These are phyloP conservation scores for Drosophila yooni DNA, from an alignment of 2,888 invertebrate genomes.

Conservation along the genomic window DNA sequence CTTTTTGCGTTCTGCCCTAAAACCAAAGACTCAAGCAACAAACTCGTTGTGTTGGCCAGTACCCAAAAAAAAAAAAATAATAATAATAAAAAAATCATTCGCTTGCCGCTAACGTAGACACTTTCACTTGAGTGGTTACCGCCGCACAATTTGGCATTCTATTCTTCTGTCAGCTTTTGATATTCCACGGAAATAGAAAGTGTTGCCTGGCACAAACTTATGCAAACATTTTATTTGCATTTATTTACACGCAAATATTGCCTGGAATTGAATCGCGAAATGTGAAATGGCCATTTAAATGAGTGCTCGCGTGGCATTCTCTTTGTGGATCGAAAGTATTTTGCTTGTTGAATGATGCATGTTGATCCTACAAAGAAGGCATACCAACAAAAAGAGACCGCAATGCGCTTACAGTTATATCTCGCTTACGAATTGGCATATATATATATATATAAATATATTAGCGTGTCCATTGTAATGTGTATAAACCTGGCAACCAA, in stretches of 20 bases:
- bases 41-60: constrained; percentile 38
- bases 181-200: constrained; percentile 67
- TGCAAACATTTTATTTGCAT: constrained; percentile 38
- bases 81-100: neutral
- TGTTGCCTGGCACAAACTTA: constrained; percentile 39
- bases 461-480: constrained; percentile 60
- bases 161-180: constrained; percentile 64
- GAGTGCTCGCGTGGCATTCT: neutral
- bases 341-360: constrained; percentile 1
- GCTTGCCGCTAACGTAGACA: constrained; percentile 22
- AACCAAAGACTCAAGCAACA: constrained; percentile 65
- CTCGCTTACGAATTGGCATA: constrained; percentile 33
- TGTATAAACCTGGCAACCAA: constrained; percentile 25
- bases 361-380: neutral
- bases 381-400: neutral
- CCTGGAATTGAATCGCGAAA: constrained; percentile 37
- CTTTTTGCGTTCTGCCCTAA: constrained; percentile 10
- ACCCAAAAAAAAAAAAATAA: neutral
- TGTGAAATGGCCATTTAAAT: constrained; percentile 22
- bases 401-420: constrained; percentile 46
- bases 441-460: constrained; percentile 44
- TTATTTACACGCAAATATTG: constrained; percentile 49
- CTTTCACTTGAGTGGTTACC: constrained; percentile 61
- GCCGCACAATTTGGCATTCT: constrained; percentile 53
- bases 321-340: constrained; percentile 12